Percentiles rank a stretch among this genome's conserved stretches.
These are phyloP conservation scores for Hirtodrosophila confusa DNA, from an alignment of 2,888 invertebrate genomes.

Conservation along the genomic window DNA sequence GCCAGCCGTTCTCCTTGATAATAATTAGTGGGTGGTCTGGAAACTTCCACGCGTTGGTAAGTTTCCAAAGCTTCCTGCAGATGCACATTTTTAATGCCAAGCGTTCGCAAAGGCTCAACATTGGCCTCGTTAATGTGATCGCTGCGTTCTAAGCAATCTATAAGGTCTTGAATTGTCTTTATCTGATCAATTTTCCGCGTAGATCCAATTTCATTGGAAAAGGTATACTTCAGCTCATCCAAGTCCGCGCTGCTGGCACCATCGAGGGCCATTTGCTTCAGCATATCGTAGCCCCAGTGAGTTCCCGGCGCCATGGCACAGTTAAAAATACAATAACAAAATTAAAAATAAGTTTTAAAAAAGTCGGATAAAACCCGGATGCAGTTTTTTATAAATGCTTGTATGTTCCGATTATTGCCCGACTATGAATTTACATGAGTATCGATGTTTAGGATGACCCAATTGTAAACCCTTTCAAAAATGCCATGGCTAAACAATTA, in stretches of 20 bases:
- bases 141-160: conserved; percentile 77
- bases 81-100: conserved; percentile 46
- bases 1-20: conserved; percentile 70
- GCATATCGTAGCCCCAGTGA: conserved; percentile 69
- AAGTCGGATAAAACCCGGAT: not conserved
- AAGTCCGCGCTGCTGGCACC: conserved; percentile 42
- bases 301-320: conserved; percentile 7
- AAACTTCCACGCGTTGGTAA: conserved; percentile 38
- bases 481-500: no score
- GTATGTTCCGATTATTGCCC: not conserved
- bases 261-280: conserved; percentile 61
- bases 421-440: not conserved
- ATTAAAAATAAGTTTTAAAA: not conserved
- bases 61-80: conserved; percentile 51
- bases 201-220: conserved; percentile 71
- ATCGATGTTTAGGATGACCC: conserved; percentile 7
- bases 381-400: not conserved
- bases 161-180: conserved; percentile 59
- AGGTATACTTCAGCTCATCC: conserved; percentile 63
- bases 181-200: conserved; percentile 69
- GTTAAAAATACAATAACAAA: not conserved
- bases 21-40: conserved; percentile 30
- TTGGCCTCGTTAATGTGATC: conserved; percentile 74
- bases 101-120: conserved; percentile 59
- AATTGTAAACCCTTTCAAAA: no score